These are phyloP conservation scores for Tetragonula clypearis DNA, from an alignment of 1,140 invertebrate genomes.

Conservation along the genomic window DNA sequence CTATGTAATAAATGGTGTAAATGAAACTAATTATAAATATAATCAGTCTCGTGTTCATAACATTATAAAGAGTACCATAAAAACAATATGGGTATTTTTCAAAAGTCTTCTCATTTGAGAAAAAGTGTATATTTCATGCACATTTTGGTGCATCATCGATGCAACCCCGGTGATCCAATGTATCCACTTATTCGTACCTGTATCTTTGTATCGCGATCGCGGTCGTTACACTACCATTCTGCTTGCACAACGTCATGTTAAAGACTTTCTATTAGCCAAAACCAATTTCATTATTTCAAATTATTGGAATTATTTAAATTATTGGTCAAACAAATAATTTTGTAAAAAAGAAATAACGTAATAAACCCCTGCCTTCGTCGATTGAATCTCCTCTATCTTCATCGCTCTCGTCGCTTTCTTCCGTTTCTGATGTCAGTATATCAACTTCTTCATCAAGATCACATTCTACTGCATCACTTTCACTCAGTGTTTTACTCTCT, in stretches of 20 bases:
- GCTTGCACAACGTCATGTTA: slow-evolving; percentile 32
- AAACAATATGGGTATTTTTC: neutral
- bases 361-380: slow-evolving; percentile 71
- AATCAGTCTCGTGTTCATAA: slow-evolving; percentile 48
- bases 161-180: neutral
- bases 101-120: neutral
- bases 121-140: no score
- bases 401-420: slow-evolving; percentile 25
- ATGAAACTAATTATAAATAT: slow-evolving; percentile 1
- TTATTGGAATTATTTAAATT: slow-evolving; percentile 37
- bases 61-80: neutral
- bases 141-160: no score
- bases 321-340: slow-evolving; percentile 76
- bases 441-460: slow-evolving; percentile 55
- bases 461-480: neutral
- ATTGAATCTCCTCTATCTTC: slow-evolving; percentile 47
- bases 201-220: neutral
- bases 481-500: neutral
- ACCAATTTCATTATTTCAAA: slow-evolving; percentile 52
- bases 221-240: slow-evolving; percentile 14
- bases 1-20: neutral
- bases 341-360: slow-evolving; percentile 74
- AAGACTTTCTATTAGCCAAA: slow-evolving; percentile 48
- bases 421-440: slow-evolving; percentile 2
- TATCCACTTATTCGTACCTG: slow-evolving; percentile 6